Conservation (phyloP, 2,113 vertebrate species). For the Lota lota region DNA sequence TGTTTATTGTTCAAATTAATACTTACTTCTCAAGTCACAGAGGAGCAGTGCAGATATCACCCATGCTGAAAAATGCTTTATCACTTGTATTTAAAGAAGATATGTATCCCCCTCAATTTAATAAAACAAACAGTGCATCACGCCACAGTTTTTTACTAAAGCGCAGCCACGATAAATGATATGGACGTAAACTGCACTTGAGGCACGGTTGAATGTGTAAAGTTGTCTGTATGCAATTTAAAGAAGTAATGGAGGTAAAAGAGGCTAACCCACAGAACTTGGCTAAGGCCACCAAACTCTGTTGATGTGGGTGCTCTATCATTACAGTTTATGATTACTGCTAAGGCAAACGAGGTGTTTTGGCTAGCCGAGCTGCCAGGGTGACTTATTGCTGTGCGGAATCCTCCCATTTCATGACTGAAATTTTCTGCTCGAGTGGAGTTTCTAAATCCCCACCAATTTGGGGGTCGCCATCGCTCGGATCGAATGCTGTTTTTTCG, state of each 20-base stretch:
- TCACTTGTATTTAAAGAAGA: not conserved
- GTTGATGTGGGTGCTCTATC: slow-evolving; percentile 42
- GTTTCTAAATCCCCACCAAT: slow-evolving; percentile 35
- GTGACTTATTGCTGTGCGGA: slow-evolving; percentile 42
- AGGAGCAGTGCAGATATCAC: too few species aligned
- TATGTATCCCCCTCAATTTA: slow-evolving; percentile 3
- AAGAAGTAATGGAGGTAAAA: slow-evolving; percentile 44
- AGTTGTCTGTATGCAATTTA: slow-evolving; percentile 37
- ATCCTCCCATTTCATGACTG: slow-evolving; percentile 6
- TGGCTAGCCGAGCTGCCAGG: slow-evolving; percentile 30
- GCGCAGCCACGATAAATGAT: slow-evolving; percentile 23
- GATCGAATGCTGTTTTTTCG: slow-evolving; percentile 22
- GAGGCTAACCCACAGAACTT: slow-evolving; percentile 31
- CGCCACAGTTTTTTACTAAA: not conserved
- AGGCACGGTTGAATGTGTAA: slow-evolving; percentile 2
- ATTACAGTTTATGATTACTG: slow-evolving; percentile 47
- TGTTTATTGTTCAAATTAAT: not conserved
- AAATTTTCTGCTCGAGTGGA: slow-evolving; percentile 32
- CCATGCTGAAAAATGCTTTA: too few species aligned
- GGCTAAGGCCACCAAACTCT: slow-evolving; percentile 24
- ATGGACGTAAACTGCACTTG: slow-evolving; percentile 21
- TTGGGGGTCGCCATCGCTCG: slow-evolving; percentile 26
- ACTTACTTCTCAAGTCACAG: not conserved
- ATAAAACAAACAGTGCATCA: slow-evolving; percentile 16
- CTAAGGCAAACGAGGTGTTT: slow-evolving; percentile 36